Percentiles rank a stretch among this genome's conserved stretches.
Conservation (phyloP, 1,140 invertebrate species). For the Drosophila auraria region DNA sequence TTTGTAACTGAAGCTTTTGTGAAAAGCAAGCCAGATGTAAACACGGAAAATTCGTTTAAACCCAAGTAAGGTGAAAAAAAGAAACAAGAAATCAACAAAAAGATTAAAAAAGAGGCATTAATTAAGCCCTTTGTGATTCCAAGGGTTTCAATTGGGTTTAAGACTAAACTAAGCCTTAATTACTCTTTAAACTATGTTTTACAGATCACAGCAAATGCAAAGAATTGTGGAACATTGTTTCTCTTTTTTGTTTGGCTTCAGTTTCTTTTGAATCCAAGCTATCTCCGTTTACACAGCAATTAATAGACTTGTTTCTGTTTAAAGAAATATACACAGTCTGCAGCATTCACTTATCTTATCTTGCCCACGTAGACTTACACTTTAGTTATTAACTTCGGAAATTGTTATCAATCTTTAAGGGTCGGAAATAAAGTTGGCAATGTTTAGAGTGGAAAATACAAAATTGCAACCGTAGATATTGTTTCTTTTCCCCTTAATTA, state of each 20-base stretch:
- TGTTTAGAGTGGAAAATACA: neutral
- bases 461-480: conserved; percentile 4
- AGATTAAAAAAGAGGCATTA: too few relatives aligned
- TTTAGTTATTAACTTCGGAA: neutral
- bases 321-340: neutral
- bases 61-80: too few relatives aligned
- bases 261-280: neutral
- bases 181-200: neutral
- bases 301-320: neutral
- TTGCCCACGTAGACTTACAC: neutral
- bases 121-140: neutral
- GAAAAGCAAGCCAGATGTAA: neutral
- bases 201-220: too few relatives aligned
- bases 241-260: neutral
- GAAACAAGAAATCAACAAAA: neutral
- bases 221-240: too few relatives aligned
- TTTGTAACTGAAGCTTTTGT: neutral
- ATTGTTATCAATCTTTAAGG: neutral
- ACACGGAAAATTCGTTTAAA: neutral
- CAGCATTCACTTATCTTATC: conserved; percentile 8
- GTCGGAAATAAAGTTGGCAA: neutral
- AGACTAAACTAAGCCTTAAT: neutral
- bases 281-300: neutral
- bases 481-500: neutral
- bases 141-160: too few relatives aligned